Base-by-base conservation (phyloP, 2,113 vertebrate genomes). In the Oxygymnocypris stewartii region DNA sequence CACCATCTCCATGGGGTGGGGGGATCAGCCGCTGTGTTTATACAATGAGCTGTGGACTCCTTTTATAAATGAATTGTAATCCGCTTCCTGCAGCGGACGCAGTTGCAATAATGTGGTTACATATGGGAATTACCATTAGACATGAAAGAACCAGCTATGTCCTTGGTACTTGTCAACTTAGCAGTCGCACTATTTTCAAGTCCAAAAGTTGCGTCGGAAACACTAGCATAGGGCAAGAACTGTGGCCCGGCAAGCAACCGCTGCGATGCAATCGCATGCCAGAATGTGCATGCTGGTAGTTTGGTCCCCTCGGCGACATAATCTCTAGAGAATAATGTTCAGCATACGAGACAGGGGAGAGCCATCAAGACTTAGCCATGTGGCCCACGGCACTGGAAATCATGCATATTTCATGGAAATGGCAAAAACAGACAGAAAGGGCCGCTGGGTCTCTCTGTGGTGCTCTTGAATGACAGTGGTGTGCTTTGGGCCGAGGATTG, bases 361-460 rank as follows among this genome's bases (percentile, higher is more conserved):
- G 49, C 49, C 78, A 86, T 81, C 54, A 79, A 44, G 75, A 80
- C 44, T 25, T 65, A 86, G 67, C 65, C 67, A 61, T 74, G 49
- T 59, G 57, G 78, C 77, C 75, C 37, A 31, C 37, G 18, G 78
- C 67, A 73, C 49, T 23, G 78, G 69, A 47, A 42, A 81, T 80
- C 49, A 73, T 86, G 69, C 85, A 86, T 86, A 81, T 86, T 74
- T 81, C 78, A 85, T 85, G 20, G 13, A 85, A 69, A 79, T 79
- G 49, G 63, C 35, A 28, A 28, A 54, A 79, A 54, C 61, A 71
- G 63, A 73, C 77, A 59, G 37, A 16, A 49, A 74, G 35, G 40
- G 49, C 47, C 14, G 20, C 69, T 82, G 51, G 81, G 42, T 35
- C 49, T 78, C 76, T 35, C 75, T 31, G 75, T 54, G 75, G 82